phyloP scores from a whole-genome alignment of 2,113 vertebrate species.

The Thunnus maccoyii region DNA sequence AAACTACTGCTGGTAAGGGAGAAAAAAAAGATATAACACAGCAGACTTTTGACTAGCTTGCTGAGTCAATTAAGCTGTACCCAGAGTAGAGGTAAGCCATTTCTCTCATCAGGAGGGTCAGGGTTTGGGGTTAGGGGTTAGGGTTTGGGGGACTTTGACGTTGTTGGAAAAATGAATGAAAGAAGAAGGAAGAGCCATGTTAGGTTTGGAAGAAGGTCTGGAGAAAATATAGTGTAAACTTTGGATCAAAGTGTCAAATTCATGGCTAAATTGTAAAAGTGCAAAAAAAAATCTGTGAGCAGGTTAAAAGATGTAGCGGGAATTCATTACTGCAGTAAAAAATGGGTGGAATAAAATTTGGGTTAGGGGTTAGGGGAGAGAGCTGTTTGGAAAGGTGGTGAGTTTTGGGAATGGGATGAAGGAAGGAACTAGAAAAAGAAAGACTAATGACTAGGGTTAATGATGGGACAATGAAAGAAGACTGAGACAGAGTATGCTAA shows the following conservation, averaged over 20 bases:
- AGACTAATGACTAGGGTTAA: constrained; percentile 19
- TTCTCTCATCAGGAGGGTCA: constrained; percentile 27
- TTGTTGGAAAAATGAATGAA: background rate
- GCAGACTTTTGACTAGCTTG: constrained; percentile 33
- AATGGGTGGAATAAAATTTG: background rate
- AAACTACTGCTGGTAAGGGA: constrained; percentile 33
- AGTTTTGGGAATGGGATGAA: background rate
- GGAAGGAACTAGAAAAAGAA: constrained; percentile 18
- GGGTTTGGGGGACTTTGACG: constrained; percentile 19
- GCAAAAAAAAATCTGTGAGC: background rate
- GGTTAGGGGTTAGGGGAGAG: background rate
- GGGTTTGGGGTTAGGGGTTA: constrained; percentile 17
- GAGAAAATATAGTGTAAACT: constrained; percentile 4
- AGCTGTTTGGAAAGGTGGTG: constrained; percentile 18
- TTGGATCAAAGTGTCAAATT: background rate
- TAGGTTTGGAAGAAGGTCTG: constrained; percentile 23
- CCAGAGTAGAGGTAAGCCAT: constrained; percentile 19
- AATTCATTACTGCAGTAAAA: background rate
- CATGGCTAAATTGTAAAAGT: background rate
- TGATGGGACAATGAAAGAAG: constrained; percentile 25
- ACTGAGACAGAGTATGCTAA: constrained; percentile 14
- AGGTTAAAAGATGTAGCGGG: constrained; percentile 4
- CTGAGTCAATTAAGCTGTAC: constrained; percentile 30
- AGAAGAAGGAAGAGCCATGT: constrained; percentile 10
- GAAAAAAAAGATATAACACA: constrained; percentile 42